Percentiles rank a stretch among this genome's conserved stretches.
Evolutionary conservation across 2,888 invertebrate genomes (phyloP).

Genomic region (Rhagonycha fulva): DNA sequence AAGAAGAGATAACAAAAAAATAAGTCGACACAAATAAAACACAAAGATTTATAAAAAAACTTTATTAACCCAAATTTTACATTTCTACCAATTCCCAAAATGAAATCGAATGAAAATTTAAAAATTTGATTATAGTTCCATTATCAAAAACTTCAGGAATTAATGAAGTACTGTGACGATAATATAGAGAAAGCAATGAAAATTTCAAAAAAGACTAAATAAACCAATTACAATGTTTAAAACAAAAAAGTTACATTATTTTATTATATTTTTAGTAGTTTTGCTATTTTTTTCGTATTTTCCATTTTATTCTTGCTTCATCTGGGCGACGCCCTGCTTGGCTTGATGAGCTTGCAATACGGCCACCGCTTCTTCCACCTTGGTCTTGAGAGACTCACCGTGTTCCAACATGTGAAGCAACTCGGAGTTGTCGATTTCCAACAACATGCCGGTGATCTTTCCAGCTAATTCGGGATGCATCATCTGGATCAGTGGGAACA

Average conservation of each 20-base stretch:
- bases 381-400: slow-evolving; percentile 92
- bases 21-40: not conserved
- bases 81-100: not conserved
- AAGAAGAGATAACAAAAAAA: not conserved
- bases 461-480: slow-evolving; percentile 95
- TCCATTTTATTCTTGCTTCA: slow-evolving; percentile 29
- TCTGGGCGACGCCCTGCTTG: slow-evolving; percentile 73
- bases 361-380: slow-evolving; percentile 97
- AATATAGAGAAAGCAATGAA: not conserved
- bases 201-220: not conserved
- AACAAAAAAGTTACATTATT: not conserved
- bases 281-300: slow-evolving; percentile 13
- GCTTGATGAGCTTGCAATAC: slow-evolving; percentile 97
- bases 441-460: slow-evolving; percentile 98
- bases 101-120: not conserved
- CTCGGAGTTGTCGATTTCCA: slow-evolving; percentile 98
- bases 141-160: not conserved
- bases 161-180: not conserved
- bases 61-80: slow-evolving; percentile 7
- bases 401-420: slow-evolving; percentile 97
- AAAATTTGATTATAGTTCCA: not conserved
- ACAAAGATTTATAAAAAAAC: not conserved
- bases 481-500: slow-evolving; percentile 94
- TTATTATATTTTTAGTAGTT: slow-evolving; percentile 9
- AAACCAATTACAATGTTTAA: not conserved